Conservation (phyloP, 2,113 vertebrate species). For the Xenopus laevis region DNA sequence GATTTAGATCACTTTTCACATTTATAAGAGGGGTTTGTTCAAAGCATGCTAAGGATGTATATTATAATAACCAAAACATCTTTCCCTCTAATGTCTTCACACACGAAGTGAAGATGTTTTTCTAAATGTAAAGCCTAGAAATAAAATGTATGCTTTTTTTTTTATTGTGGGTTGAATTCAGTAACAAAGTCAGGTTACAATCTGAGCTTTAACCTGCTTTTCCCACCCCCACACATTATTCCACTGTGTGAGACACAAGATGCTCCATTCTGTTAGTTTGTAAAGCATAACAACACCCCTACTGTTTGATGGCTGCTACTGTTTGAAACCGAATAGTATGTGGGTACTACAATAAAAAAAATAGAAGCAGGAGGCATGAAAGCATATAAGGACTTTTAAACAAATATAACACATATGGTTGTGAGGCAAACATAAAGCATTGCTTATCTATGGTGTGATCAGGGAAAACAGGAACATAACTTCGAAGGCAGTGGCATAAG, state of each 20-base stretch:
- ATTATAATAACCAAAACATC: too few species aligned
- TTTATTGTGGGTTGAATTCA: background rate
- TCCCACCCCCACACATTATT: constrained; percentile 8
- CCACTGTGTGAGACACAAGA: constrained; percentile 4
- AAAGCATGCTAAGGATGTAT: too few species aligned
- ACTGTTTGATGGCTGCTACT: constrained; percentile 28
- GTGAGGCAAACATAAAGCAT: constrained; percentile 4
- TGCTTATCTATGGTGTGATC: constrained; percentile 1
- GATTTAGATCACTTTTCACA: too few species aligned
- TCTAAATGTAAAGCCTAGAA: too few species aligned
- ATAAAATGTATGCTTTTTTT: too few species aligned
- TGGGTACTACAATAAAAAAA: constrained; percentile 2
- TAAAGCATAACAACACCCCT: constrained; percentile 24
- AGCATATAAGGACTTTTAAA: constrained; percentile 36
- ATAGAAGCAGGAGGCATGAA: constrained; percentile 10
- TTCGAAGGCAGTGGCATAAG: background rate
- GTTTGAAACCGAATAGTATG: constrained; percentile 14
- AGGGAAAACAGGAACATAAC: background rate
- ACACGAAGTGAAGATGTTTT: too few species aligned
- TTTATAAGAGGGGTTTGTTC: too few species aligned
- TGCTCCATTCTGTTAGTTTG: constrained; percentile 9
- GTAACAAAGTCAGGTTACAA: background rate
- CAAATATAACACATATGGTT: constrained; percentile 28
- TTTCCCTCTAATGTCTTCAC: too few species aligned
- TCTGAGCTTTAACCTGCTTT: constrained; percentile 10